Evolutionary conservation across 2,888 invertebrate species (phyloP).

Genomic region (Subacronicta megacephala): DNA sequence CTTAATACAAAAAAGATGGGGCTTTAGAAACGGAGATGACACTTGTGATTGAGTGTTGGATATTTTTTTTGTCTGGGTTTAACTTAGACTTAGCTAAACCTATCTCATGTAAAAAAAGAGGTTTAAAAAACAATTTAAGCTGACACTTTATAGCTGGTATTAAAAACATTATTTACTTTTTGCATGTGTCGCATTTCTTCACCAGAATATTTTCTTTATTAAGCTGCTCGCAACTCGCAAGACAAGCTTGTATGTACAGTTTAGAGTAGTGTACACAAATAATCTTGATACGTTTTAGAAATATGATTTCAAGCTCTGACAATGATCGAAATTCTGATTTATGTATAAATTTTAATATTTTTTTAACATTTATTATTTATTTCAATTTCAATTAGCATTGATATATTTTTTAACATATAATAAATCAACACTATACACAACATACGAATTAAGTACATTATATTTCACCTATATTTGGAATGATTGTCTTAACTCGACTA

Average conservation of each 20-base stretch:
- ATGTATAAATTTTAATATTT: no score
- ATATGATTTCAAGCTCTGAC: no score
- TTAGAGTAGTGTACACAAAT: no score
- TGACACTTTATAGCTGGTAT: not conserved
- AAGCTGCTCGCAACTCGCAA: conserved; percentile 8
- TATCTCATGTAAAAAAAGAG: no score
- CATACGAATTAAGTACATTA: conserved; percentile 32
- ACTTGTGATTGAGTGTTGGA: no score
- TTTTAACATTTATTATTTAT: not conserved
- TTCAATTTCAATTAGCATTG: not conserved
- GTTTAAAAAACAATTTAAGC: no score
- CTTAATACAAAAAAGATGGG: no score
- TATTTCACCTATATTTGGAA: conserved; percentile 36
- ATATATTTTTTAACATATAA: conserved; percentile 18
- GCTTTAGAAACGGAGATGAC: no score
- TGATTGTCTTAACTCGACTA: conserved; percentile 35
- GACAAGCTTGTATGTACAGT: not conserved
- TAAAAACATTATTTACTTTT: not conserved
- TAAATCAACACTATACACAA: conserved; percentile 23
- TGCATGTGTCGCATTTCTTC: not conserved
- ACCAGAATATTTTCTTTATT: not conserved
- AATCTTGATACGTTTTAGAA: no score
- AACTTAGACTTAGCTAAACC: no score
- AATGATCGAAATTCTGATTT: not conserved
- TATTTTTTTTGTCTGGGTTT: no score